Evolutionary conservation across 2,888 invertebrate genomes (phyloP), one percentile per base, ranked within the genome.

Genomic region (Timema cristinae): DNA sequence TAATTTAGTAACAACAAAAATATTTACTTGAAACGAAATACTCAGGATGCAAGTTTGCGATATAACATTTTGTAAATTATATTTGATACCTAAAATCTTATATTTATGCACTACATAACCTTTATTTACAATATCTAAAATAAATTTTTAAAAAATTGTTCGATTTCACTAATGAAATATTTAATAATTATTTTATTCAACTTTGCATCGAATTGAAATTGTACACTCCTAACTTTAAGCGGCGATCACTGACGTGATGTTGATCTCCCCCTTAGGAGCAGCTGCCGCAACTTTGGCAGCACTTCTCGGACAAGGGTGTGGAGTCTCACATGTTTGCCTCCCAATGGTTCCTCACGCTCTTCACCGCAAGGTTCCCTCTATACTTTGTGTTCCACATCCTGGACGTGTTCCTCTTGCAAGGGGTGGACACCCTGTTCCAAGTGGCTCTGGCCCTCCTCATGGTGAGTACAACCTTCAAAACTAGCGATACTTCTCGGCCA

Each of bases 321-420:
- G 98, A 99, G 83, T 93, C 95, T 50, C 98, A 99, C 84, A 98
- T 98, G 98, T 99, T 95, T 82, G 98, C 98, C 47, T 97, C 96
- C 7, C 99, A 99, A 84, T 99, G 99, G 99, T 98, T 99, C 86
- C 89, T 99, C 70, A 99, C 99, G 0, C 87, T 99, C n/a, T 99
- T 97, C 85, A 99, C 99, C 2, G 98, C 99, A 51, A 91, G 98
- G 79, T 99, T 99, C 84, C 99, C 99, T 0, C 86, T 99, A 56
- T 95, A 93, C 79, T 90, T 98, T 85, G 94, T 99, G 51, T 99
- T 97, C 84, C 96, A 96, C 82, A 97, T 99, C 71, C 87, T 99
- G 74, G 99, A 99, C 82, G 91, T 99, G 68, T 98, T 98, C 83
- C 87, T 99, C 16, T 86, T 95, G 50, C 92, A 97, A 88, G 98